Percentiles rank a stretch among this genome's conserved stretches.
Evolutionary conservation across 2,888 invertebrate genomes (phyloP).

Genomic region (Leucoma salicis): DNA sequence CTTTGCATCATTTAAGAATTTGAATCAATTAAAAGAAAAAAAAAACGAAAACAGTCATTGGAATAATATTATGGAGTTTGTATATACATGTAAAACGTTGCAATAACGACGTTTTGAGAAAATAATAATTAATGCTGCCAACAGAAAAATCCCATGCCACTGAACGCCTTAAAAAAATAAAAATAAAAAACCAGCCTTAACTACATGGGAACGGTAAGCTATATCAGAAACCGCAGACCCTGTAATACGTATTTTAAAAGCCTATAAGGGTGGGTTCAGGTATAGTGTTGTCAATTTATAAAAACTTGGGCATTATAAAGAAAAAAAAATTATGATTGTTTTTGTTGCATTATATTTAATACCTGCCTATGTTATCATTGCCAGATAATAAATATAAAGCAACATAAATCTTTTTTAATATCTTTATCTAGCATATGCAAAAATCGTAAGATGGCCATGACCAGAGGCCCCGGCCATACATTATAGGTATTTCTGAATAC

Average conservation of each 20-base stretch:
- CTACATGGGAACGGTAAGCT: constrained; percentile 63
- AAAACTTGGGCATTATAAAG: no score
- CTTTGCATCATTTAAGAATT: constrained; percentile 4
- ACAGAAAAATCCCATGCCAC: constrained; percentile 41
- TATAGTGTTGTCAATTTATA: constrained; percentile 21
- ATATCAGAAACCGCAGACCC: constrained; percentile 62
- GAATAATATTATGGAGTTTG: neutral
- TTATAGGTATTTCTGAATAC: no score
- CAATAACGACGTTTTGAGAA: constrained; percentile 9
- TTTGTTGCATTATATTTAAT: no score
- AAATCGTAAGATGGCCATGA: no score
- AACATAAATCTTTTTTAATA: no score
- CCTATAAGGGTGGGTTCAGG: constrained; percentile 22
- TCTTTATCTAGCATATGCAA: no score
- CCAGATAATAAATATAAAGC: no score
- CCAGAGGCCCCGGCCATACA: no score
- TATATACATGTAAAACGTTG: no score
- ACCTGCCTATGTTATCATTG: no score
- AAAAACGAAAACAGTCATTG: neutral
- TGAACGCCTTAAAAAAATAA: constrained; percentile 22
- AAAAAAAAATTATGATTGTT: no score
- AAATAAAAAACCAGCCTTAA: constrained; percentile 29
- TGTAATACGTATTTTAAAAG: constrained; percentile 43
- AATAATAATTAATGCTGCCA: constrained; percentile 7
- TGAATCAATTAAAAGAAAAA: neutral